These are phyloP conservation scores for Thelaira solivaga DNA, from an alignment of 2,888 invertebrate species.

Conservation along the genomic window DNA sequence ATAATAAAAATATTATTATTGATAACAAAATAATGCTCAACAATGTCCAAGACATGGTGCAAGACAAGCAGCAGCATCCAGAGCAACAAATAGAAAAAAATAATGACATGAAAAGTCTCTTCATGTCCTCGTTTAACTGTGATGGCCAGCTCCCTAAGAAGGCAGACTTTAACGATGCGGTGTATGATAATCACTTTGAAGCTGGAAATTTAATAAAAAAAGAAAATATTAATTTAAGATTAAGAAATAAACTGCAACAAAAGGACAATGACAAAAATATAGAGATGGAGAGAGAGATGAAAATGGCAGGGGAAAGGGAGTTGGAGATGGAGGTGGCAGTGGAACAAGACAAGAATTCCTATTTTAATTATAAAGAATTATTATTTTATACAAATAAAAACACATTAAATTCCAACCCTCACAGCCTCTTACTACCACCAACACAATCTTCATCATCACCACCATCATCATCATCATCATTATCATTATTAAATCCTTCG, in stretches of 20 bases:
- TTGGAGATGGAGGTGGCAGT: background rate
- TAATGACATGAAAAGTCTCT: conserved; percentile 21
- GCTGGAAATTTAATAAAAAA: conserved; percentile 19
- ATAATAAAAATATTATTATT: conserved; percentile 18
- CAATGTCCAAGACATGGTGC: conserved; percentile 49
- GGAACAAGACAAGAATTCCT: conserved; percentile 43
- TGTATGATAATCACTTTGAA: conserved; percentile 47
- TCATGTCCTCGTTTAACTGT: conserved; percentile 46
- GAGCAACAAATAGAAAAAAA: conserved; percentile 15
- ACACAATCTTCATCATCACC: background rate
- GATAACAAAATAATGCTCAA: conserved; percentile 29
- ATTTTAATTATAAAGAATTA: conserved; percentile 51
- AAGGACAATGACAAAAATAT: background rate
- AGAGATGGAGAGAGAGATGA: background rate
- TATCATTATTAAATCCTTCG: conserved; percentile 63
- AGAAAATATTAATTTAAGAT: conserved; percentile 51
- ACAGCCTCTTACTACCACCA: conserved; percentile 9
- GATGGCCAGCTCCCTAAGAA: conserved; percentile 47
- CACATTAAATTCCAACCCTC: conserved; percentile 43
- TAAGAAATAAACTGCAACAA: conserved; percentile 37
- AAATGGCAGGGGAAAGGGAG: too few species aligned
- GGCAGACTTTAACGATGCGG: conserved; percentile 15
- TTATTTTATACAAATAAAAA: conserved; percentile 44
- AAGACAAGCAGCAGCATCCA: too few species aligned
- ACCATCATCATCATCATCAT: conserved; percentile 2